Evolutionary conservation across 2,113 vertebrate genomes (phyloP).

Genomic region (Platysternon megacephalum): DNA sequence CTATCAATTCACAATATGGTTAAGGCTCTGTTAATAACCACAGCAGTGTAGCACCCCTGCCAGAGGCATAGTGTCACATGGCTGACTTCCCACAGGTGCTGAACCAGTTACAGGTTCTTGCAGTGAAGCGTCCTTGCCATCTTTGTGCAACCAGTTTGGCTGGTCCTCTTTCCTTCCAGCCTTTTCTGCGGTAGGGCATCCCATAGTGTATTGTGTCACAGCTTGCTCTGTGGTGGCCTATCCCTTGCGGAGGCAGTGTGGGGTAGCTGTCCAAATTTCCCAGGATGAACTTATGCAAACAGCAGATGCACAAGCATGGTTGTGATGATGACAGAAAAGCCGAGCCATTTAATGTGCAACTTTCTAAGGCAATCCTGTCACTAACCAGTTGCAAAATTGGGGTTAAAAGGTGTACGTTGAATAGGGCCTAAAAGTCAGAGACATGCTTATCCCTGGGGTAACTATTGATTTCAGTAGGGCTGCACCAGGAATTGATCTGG

Average conservation of each 20-base stretch:
- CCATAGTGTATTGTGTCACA: rapidly evolving
- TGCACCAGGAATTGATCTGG: background rate
- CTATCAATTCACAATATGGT: background rate
- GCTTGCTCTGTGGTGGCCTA: background rate
- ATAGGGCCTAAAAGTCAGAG: background rate
- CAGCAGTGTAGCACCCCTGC: background rate
- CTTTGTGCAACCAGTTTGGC: background rate
- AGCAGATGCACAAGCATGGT: background rate
- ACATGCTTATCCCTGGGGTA: rapidly evolving
- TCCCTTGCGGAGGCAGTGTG: background rate
- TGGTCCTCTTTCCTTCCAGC: background rate
- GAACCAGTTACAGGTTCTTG: background rate
- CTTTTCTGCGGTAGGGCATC: rapidly evolving
- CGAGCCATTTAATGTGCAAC: background rate
- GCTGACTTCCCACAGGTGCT: background rate
- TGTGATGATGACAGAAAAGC: background rate
- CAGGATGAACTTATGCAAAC: background rate
- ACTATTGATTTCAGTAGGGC: background rate
- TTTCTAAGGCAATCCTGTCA: background rate
- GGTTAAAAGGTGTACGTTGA: background rate
- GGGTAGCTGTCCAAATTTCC: background rate
- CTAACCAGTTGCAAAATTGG: background rate
- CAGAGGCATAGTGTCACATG: background rate
- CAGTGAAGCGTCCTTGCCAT: background rate
- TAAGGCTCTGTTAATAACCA: background rate